Percentiles rank a stretch among this genome's conserved stretches.
Evolutionary conservation across 37 sponge, comb jelly and placozoan genomes (phyloP).

Genomic region (Tethya wilhelma): DNA sequence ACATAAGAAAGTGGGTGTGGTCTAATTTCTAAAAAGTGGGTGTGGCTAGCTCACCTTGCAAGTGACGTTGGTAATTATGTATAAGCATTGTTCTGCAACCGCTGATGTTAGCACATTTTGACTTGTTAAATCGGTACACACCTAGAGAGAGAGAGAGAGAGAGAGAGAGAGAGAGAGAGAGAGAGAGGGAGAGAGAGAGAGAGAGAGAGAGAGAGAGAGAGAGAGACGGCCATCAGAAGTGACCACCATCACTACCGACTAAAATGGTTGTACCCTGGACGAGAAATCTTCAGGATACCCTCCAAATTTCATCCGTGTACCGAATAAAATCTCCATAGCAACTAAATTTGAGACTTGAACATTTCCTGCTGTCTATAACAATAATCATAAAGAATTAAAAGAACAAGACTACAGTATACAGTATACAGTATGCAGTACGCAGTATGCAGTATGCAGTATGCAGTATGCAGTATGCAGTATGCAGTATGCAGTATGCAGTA

Average conservation of each 20-base stretch:
- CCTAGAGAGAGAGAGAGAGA: conserved; percentile 4
- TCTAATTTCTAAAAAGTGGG: too few species aligned
- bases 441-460: too few species aligned
- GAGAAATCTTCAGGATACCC: neutral
- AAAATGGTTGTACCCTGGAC: neutral
- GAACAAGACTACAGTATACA: too few species aligned
- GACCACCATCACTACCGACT: neutral
- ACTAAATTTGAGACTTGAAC: conserved; percentile 1
- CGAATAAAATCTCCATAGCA: conserved; percentile 27
- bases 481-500: too few species aligned
- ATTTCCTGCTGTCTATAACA: too few species aligned
- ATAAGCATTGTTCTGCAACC: neutral
- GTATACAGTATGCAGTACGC: too few species aligned
- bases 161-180: conserved; percentile 4
- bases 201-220: neutral
- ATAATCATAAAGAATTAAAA: too few species aligned
- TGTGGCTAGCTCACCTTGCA: too few species aligned
- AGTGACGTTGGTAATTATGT: neutral
- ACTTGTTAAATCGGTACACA: too few species aligned
- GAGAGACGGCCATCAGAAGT: neutral
- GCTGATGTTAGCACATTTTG: too few species aligned
- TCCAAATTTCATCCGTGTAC: neutral
- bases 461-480: too few species aligned
- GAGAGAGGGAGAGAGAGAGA: neutral
- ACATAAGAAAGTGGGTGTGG: too few species aligned